Evolutionary conservation across 2,113 vertebrate genomes (phyloP), one percentile per base, ranked within the genome.

Genomic region (Phasianus colchicus): DNA sequence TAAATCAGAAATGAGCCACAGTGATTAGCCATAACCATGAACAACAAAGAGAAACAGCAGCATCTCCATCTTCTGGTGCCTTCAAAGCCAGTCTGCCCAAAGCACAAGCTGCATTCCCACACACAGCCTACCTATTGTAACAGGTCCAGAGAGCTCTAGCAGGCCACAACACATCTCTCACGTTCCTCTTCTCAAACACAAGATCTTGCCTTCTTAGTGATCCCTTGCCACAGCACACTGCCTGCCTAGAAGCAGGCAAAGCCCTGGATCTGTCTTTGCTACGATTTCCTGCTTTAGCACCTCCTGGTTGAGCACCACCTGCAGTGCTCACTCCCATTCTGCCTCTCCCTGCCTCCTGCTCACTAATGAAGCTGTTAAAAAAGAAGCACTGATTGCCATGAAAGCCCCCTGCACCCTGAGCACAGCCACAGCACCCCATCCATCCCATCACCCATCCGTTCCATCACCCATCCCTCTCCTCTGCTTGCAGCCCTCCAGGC

Each of bases 351-450:
- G 48, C 71, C 75, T 50, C 10, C 40, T 8, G 36, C 58, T 81
- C 73, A 0, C 77, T 95, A 76, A 91, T 65, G 78, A 70, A 54
- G 75, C 86, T 80, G 60, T 27, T 38, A n/a, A 66, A 80, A n/a
- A 73, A 65, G 72, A 60, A 70, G 29, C 64, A 10, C 30, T 20
- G 1, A 16, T 25, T 6, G 27, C 45, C 1, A 1, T 1, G 38
- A 0, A 4, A 6, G 13, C 27, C 20, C 72, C 66, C 40, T 29
- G 64, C 69, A 29, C 50, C 84, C 55, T 60, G 38, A 6, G 5
- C 45, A 5, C 79, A 47, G 25, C 42, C 54, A 2, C 70, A 25
- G 45, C 70, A 27, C 50, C 74, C 72, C 48, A 4, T 42, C 2
- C 2, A 30, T 20, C 50, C 58, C 38, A 2, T 13, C 10, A 15